phyloP scores from a whole-genome alignment of 2,113 vertebrate genomes.

The Cromileptes altivelis region DNA sequence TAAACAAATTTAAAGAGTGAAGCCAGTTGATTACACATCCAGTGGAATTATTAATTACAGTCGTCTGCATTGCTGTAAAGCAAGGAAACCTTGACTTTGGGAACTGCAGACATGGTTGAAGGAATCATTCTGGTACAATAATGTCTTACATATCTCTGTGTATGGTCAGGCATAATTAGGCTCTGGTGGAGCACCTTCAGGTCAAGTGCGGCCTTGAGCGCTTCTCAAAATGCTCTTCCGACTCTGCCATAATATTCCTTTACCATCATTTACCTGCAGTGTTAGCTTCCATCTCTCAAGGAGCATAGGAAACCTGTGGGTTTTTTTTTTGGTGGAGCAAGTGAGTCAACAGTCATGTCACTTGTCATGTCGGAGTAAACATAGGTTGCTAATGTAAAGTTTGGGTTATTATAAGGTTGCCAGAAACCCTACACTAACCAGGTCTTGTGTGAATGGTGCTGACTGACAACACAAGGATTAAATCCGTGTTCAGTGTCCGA shows the following conservation, averaged over 20 bases:
- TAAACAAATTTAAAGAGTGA: background rate
- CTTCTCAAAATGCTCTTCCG: background rate
- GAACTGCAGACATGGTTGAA: background rate
- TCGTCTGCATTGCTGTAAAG: background rate
- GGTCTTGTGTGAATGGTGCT: conserved; percentile 2
- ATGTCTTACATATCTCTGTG: background rate
- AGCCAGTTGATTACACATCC: background rate
- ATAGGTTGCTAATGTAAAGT: conserved; percentile 19
- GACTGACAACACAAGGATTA: background rate
- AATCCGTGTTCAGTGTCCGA: background rate
- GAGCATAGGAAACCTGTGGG: background rate
- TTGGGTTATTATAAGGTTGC: conserved; percentile 30
- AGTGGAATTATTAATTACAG: background rate
- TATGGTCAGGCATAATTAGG: background rate
- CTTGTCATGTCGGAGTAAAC: conserved; percentile 13
- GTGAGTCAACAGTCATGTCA: background rate
- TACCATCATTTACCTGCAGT: background rate
- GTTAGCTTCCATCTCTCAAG: background rate
- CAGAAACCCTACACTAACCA: conserved; percentile 33
- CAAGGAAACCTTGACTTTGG: background rate
- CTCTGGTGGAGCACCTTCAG: background rate
- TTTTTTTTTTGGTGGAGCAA: background rate
- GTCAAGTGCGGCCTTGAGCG: background rate
- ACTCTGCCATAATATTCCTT: background rate
- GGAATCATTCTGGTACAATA: background rate